phyloP scores from a whole-genome alignment of 1,140 invertebrate genomes.

The Aethina tumida region DNA sequence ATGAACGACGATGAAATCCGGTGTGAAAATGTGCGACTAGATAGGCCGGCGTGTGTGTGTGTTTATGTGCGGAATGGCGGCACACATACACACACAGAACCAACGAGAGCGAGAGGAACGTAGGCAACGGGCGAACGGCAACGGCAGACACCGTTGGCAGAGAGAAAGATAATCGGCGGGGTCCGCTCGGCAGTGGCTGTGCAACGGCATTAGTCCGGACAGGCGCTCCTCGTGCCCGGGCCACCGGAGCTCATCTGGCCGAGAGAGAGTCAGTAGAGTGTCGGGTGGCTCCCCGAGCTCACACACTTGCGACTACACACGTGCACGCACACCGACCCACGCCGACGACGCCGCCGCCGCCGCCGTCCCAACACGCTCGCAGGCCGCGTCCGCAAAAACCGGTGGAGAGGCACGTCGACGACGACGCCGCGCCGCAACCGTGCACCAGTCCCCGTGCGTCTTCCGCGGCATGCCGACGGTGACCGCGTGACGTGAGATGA shows the following conservation, averaged over 20 bases:
- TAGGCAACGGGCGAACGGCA: too few species aligned
- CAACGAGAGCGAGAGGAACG: too few species aligned
- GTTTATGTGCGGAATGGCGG: too few species aligned
- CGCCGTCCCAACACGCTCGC: background rate
- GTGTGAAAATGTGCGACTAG: too few species aligned
- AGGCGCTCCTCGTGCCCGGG: constrained; percentile 27
- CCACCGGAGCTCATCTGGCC: constrained; percentile 21
- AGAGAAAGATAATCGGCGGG: background rate
- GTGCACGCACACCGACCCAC: constrained; percentile 6
- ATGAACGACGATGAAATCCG: too few species aligned
- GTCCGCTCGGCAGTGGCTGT: constrained; percentile 8
- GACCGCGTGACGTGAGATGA: constrained; percentile 11
- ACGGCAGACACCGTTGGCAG: too few species aligned
- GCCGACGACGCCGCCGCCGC: constrained; percentile 4
- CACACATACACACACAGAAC: too few species aligned
- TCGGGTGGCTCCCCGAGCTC: constrained; percentile 25
- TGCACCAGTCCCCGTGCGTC: constrained; percentile 1
- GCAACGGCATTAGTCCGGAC: constrained; percentile 21
- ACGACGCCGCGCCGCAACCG: constrained; percentile 11
- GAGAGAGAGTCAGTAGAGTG: constrained; percentile 28
- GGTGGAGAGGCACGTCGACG: constrained; percentile 4
- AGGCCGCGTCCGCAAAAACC: background rate
- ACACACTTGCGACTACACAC: too few species aligned
- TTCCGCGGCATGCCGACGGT: constrained; percentile 1
- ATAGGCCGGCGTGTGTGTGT: too few species aligned